Evolutionary conservation across 2,113 vertebrate genomes (phyloP).

Genomic region (Todiramphus chloris): DNA sequence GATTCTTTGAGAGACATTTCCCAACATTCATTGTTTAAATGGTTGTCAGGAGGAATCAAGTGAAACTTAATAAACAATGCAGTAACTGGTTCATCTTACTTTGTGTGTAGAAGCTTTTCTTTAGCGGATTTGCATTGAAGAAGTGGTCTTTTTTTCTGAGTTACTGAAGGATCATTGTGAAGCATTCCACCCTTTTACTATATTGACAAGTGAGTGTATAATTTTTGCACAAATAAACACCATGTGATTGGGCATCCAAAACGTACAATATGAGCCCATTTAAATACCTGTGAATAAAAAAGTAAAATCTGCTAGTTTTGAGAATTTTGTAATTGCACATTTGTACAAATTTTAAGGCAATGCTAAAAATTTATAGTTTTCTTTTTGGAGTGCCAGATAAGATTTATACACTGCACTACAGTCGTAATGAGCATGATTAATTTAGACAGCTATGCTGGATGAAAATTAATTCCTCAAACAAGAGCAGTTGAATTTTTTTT

Average conservation of each 20-base stretch:
- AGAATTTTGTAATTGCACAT: neutral
- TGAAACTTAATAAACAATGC: constrained; percentile 92
- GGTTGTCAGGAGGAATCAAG: constrained; percentile 97
- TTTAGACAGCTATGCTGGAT: constrained; percentile 57
- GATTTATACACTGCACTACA: constrained; percentile 52
- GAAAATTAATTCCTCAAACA: constrained; percentile 70
- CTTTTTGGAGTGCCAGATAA: constrained; percentile 46
- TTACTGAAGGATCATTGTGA: constrained; percentile 69
- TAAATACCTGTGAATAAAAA: neutral
- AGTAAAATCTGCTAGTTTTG: neutral
- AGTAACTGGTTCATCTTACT: constrained; percentile 87
- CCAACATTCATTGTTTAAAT: constrained; percentile 97
- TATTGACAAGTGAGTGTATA: constrained; percentile 45
- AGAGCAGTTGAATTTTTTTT: constrained; percentile 53
- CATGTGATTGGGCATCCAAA: neutral
- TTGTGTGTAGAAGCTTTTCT: constrained; percentile 78
- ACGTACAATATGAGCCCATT: neutral
- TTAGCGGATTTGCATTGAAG: constrained; percentile 84
- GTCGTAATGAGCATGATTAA: constrained; percentile 63
- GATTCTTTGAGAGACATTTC: constrained; percentile 89
- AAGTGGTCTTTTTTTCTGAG: constrained; percentile 74
- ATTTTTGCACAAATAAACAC: constrained; percentile 59
- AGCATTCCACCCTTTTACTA: constrained; percentile 56
- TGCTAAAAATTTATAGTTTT: neutral
- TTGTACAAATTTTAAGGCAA: constrained; percentile 6